Percentiles rank a stretch among this genome's conserved stretches.
Conservation (phyloP, 2,113 vertebrate genomes). For the Hepsetus odoe region DNA sequence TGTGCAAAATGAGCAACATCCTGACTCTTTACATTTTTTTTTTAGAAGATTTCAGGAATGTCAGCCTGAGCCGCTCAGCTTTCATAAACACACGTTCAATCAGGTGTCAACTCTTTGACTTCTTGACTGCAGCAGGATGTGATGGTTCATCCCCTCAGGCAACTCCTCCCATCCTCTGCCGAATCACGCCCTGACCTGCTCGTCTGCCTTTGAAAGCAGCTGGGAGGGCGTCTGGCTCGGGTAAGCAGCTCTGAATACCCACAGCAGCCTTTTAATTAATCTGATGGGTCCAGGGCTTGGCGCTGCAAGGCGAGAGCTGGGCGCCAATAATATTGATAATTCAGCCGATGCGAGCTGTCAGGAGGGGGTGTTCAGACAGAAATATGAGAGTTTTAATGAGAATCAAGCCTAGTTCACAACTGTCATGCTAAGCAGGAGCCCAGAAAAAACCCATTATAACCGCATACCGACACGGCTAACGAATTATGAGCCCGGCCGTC, state of each 20-base stretch:
- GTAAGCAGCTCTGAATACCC: slow-evolving; percentile 47
- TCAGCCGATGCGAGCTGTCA: slow-evolving; percentile 70
- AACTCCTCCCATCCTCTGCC: background rate
- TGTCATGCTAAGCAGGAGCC: too few relatives aligned
- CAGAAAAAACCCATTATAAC: background rate
- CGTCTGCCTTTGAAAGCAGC: background rate
- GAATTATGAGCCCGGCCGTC: background rate
- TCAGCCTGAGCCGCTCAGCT: too few relatives aligned
- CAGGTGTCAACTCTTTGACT: too few relatives aligned
- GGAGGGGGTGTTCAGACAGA: slow-evolving; percentile 56
- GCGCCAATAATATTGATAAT: slow-evolving; percentile 76
- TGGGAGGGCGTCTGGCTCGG: slow-evolving; percentile 44
- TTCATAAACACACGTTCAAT: too few relatives aligned
- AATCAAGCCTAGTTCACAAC: slow-evolving; percentile 16
- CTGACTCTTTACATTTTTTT: too few relatives aligned
- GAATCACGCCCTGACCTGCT: background rate
- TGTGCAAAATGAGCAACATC: too few relatives aligned
- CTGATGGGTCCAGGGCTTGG: slow-evolving; percentile 60
- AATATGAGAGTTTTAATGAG: slow-evolving; percentile 41
- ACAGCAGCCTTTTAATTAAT: slow-evolving; percentile 68
- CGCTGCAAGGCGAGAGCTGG: slow-evolving; percentile 56
- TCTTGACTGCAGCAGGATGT: background rate
- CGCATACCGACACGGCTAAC: background rate
- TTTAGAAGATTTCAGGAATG: too few relatives aligned
- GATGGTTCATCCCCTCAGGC: background rate